Base-by-base conservation (phyloP, 2,888 invertebrate genomes). In the Horisme vitalbata region DNA sequence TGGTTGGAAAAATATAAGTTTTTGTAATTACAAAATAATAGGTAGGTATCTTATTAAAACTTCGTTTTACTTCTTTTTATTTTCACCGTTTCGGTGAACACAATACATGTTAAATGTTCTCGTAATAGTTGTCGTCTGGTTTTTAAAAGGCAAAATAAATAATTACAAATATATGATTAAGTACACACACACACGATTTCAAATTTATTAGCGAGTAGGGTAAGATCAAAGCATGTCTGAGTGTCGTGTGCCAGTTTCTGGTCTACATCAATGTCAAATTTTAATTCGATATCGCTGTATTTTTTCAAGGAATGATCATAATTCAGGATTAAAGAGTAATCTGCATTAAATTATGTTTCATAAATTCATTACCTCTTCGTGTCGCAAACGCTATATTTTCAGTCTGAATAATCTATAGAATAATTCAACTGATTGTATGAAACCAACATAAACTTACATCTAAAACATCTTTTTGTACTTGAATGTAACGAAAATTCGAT, bases 161-260 rank as follows among this genome's bases (percentile, higher is more conserved):
- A n/a, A n/a, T n/a, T n/a, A n/a, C n/a, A n/a, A n/a, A n/a, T n/a
- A n/a, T n/a, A n/a, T n/a, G n/a, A n/a, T n/a, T n/a, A n/a, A n/a
- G n/a, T n/a, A n/a, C n/a, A n/a, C n/a, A n/a, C n/a, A n/a, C n/a
- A n/a, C n/a, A n/a, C 4, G 6, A 18, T 1, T 2, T 1, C 26
- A 20, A 35, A 34, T 38, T 48, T 43, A 33, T 38, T 38, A 41
- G 43, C 33, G 31, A 28, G 38, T 31, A 32, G 39, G 26, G 27
- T 43, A 45, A 69, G 66, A 75, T 76, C 74, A 75, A 75, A 75
- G 75, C 65, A 57, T 58, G 55, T 60, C 57, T 48, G 57, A 65
- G 55, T 61, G 59, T 59, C 58, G 56, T 54, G 61, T 58, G 63
- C 61, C 59, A 64, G 58, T 56, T 61, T 60, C 65, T 68, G 67